Evolutionary conservation across 2,888 invertebrate genomes (phyloP).

Genomic region (Pteria penguin): DNA sequence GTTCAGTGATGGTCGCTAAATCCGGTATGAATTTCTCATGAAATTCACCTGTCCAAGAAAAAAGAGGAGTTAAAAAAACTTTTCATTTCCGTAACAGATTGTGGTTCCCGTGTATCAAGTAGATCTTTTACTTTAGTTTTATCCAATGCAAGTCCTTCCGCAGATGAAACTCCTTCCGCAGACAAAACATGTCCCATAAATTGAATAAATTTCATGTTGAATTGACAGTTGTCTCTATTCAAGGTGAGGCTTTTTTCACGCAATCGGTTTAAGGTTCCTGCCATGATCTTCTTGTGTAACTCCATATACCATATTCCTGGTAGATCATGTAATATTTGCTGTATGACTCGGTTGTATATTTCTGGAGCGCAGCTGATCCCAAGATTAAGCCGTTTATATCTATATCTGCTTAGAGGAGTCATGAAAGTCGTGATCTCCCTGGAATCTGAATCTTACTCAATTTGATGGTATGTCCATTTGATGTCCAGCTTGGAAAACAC

Average conservation of each 20-base stretch:
- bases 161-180: slow-evolving; percentile 24
- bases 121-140: slow-evolving; percentile 23
- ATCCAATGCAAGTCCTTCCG: too few species aligned
- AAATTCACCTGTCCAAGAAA: slow-evolving; percentile 44
- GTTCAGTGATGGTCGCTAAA: slow-evolving; percentile 1
- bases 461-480: slow-evolving; percentile 51
- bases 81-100: slow-evolving; percentile 16
- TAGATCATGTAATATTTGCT: slow-evolving; percentile 35
- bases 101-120: slow-evolving; percentile 11
- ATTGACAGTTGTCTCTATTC: slow-evolving; percentile 47
- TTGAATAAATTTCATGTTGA: slow-evolving; percentile 33
- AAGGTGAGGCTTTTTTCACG: slow-evolving; percentile 37
- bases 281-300: slow-evolving; percentile 32
- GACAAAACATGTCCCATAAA: slow-evolving; percentile 47
- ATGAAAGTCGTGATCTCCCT: slow-evolving; percentile 55
- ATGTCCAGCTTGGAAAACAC: slow-evolving; percentile 53
- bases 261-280: slow-evolving; percentile 4
- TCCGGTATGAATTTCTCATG: slow-evolving; percentile 7
- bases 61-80: too few species aligned
- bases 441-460: slow-evolving; percentile 49
- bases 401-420: slow-evolving; percentile 44
- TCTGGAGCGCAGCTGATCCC: slow-evolving; percentile 47
- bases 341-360: slow-evolving; percentile 46
- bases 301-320: slow-evolving; percentile 36
- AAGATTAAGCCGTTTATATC: slow-evolving; percentile 46